Percentiles rank a stretch among this genome's conserved stretches.
Conservation (phyloP, 2,113 vertebrate species). For the Carollia perspicillata region DNA sequence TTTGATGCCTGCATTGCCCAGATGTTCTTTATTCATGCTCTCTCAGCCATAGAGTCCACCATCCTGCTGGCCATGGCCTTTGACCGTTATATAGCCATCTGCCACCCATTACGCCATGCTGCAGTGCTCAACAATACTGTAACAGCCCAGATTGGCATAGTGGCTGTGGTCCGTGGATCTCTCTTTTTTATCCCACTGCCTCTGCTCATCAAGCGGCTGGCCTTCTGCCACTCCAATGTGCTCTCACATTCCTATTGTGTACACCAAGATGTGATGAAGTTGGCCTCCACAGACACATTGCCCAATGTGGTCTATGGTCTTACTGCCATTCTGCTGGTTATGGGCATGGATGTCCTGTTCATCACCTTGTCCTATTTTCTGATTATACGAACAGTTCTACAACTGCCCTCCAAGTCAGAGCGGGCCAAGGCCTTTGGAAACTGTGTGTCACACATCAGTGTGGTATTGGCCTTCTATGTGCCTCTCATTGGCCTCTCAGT, state of each 20-base stretch:
- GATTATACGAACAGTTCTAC: constrained; percentile 70
- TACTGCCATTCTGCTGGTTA: constrained; percentile 69
- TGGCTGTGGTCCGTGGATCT: constrained; percentile 64
- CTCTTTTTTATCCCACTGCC: constrained; percentile 74
- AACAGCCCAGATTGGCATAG: constrained; percentile 59
- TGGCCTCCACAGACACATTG: constrained; percentile 56
- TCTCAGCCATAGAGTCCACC: constrained; percentile 72
- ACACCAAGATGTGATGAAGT: constrained; percentile 74
- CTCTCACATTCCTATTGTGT: constrained; percentile 73
- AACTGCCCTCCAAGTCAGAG: constrained; percentile 66
- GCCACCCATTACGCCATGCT: constrained; percentile 70
- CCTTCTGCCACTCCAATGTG: constrained; percentile 69
- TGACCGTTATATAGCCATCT: constrained; percentile 77
- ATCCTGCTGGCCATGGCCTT: constrained; percentile 76
- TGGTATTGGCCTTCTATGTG: constrained; percentile 74
- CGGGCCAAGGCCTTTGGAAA: constrained; percentile 74
- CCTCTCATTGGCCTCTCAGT: constrained; percentile 74
- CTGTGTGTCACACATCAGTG: constrained; percentile 73
- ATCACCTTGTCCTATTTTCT: constrained; percentile 73
- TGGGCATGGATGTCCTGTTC: constrained; percentile 68
- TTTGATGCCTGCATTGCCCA: constrained; percentile 72
- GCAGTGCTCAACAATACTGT: constrained; percentile 70
- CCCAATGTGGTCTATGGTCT: constrained; percentile 71
- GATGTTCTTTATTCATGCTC: constrained; percentile 77
- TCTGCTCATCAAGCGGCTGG: constrained; percentile 67